Percentiles rank a stretch among this genome's conserved stretches.
Conservation (phyloP, 2,797 vertebrate genomes). For the Poecilia gillii region DNA sequence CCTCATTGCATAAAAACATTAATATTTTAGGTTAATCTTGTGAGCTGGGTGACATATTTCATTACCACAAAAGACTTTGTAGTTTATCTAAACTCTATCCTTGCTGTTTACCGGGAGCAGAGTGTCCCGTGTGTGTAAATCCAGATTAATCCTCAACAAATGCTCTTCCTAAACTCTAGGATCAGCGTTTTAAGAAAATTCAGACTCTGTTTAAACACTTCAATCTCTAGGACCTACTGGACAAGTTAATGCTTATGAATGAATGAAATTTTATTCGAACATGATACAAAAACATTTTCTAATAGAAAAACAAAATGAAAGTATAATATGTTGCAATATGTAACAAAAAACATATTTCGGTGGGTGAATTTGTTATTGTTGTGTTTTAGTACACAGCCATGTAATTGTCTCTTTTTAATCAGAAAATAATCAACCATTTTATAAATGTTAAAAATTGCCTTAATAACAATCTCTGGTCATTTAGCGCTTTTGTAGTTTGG, state of each 20-base stretch:
- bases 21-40: neutral
- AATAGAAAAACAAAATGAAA: neutral
- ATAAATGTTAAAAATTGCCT: neutral
- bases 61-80: neutral
- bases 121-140: neutral
- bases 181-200: neutral
- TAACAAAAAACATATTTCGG: neutral
- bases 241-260: neutral
- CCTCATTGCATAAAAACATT: neutral
- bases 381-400: neutral
- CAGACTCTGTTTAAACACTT: neutral
- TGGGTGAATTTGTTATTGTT: neutral
- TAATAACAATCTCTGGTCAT: neutral
- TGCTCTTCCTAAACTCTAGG: neutral
- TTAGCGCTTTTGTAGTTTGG: neutral
- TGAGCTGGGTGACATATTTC: neutral
- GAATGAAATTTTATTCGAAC: no score
- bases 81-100: constrained; percentile 1
- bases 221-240: neutral
- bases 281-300: neutral
- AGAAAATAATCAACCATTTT: neutral
- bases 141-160: constrained; percentile 16
- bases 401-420: neutral
- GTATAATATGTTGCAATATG: neutral
- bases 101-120: neutral